A percentile compares a stretch with the other conserved stretches of the same genome.
phyloP scores from a whole-genome alignment of 1,140 invertebrate species.

The Hestina assimilis region DNA sequence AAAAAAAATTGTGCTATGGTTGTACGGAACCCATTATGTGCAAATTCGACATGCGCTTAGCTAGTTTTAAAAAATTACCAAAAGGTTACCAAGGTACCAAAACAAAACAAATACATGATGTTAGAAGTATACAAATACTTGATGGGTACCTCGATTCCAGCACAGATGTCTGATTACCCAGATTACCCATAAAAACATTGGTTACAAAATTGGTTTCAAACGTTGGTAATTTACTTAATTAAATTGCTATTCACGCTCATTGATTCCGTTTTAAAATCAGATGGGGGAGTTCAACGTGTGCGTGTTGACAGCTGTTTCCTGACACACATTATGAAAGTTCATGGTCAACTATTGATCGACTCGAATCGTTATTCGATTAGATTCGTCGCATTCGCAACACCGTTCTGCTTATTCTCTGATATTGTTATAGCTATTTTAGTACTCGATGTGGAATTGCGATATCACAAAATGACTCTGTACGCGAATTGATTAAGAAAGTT shows the following conservation, averaged over 20 bases:
- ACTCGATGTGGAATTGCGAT: slow-evolving; percentile 5
- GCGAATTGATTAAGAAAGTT: slow-evolving; percentile 7
- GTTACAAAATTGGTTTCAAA: no score
- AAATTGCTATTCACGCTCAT: slow-evolving; percentile 1
- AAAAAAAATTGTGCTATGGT: no score
- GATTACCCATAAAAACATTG: no score
- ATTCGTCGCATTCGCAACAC: neutral
- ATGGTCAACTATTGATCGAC: slow-evolving; percentile 19
- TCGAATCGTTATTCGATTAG: slow-evolving; percentile 19
- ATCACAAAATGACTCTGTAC: neutral
- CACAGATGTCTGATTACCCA: no score
- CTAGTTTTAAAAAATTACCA: no score
- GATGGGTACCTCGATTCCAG: no score
- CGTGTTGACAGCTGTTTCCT: slow-evolving; percentile 4
- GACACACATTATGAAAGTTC: slow-evolving; percentile 10
- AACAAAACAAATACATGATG: no score
- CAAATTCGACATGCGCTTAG: no score
- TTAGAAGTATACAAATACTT: no score
- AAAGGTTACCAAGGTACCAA: no score
- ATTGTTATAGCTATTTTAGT: slow-evolving; percentile 10
- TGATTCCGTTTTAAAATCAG: neutral
- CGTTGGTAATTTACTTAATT: neutral
- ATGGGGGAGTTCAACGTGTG: neutral
- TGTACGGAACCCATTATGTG: no score
- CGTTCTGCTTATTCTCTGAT: neutral